Base-by-base conservation (phyloP, 2,888 invertebrate genomes). In the Allophyes oxyacanthae region DNA sequence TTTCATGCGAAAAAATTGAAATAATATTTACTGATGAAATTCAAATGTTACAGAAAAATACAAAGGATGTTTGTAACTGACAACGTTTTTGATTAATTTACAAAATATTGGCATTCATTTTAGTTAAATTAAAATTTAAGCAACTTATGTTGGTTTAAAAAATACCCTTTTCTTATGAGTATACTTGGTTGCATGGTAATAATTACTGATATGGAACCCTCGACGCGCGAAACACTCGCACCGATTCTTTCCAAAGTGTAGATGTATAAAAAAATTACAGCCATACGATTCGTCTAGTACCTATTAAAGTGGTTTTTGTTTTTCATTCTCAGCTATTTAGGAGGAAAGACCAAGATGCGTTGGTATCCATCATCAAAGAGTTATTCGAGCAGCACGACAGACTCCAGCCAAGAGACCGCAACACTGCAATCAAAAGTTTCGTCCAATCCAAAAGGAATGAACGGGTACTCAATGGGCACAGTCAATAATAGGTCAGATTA, bases 401-500 rank as follows among this genome's bases (percentile, higher is more conserved):
- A 78, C 11, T 78, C 79, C 15, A 75, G 66, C 45, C 78, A 79
- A 25, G 86, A 86, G 6, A 68, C 82, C 0, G 71, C 78, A 0
- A 55, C 77, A 0, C 59, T 82, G 3, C 79, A 74, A 10, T 13
- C 26, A 11, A 66, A 71, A 38, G 70, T 86, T 10, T 84, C 80
- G 40, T 37, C 51, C 2, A 78, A 83, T 53, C 86, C 86, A 15
- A 78, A 75, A 44, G 83, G 84, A n/a, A 9, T 43, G 6, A 70
- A 57, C 11, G 51, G 65, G 6, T 66, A 52, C 13, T 0, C 41
- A 11, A 14, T 43, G 0, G 44, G 38, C n/a, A 4, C 65, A 7
- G 11, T 32, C 2, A 71, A 38, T 50, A 37, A 8, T 13, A 33
- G 4, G 13, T 15, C 15, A 9, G 28, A 64, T 20, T 55, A 41